Base-by-base conservation (phyloP, 2,113 vertebrate species). In the Vanacampus margaritifer region DNA sequence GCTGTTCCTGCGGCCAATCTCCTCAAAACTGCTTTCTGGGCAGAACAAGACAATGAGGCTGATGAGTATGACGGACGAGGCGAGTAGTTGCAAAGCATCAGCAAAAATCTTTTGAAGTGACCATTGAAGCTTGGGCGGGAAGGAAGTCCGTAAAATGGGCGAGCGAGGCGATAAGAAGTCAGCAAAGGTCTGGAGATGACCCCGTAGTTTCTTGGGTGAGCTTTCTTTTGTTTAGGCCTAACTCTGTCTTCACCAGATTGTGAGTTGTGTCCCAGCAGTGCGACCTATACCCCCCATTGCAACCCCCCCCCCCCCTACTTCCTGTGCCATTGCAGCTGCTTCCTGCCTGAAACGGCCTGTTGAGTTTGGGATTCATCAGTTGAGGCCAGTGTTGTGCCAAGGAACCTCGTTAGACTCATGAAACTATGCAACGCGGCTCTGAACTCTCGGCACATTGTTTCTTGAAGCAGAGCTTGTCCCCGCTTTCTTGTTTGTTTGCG, bases 1-100 rank as follows among this genome's bases (percentile, higher is more conserved):
- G 84, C 89, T 92, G 88, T 89, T 91, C 66, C 91, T 91, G 75
- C 91, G 88, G 76, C 89, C 81, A 79, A 93, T 91, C 67, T 93
- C 92, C 66, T 93, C 91, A 87, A 85, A 93, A 69, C 17, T 79
- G 75, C 79, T 92, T 73, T 93, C 92, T 93, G 86, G 54, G 69
- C 41, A 69, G 46, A 72, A 65, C 61, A 63, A 72, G 39, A 68
- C 26, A 61, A 61, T 60, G 77, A 66, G 63, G 64, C 56, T 76
- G 36, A 72, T 62, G 48, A 80, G 71, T 24, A 67, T 67, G 76
- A 51, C 17, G 0, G 65, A 69, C 36, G 61, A 72, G 68, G 65
- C 37, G 24, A 6, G 12, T 56, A 64, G 50, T 35, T 12, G 39
- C 70, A n/a, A 72, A 60, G 68, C 39, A 70, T 11, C 76, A 41